These are phyloP conservation scores for Lasiommata megera DNA, from an alignment of 2,888 invertebrate species.

Conservation along the genomic window DNA sequence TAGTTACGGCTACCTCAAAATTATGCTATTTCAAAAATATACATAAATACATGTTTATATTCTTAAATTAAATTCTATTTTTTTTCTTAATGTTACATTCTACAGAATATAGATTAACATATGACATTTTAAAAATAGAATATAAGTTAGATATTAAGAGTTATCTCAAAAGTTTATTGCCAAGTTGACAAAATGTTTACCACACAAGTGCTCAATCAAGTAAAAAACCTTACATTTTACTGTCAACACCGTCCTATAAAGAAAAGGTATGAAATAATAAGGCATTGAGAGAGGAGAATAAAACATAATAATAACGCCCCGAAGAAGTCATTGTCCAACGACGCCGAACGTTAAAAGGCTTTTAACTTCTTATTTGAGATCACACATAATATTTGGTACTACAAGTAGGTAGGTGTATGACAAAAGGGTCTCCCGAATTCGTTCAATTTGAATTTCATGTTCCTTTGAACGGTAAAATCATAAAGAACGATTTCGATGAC, in stretches of 20 bases:
- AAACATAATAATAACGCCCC: slow-evolving; percentile 66
- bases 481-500: slow-evolving; percentile 71
- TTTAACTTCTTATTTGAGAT: slow-evolving; percentile 47
- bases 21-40: no score
- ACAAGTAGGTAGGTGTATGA: neutral
- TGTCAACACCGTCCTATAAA: slow-evolving; percentile 67
- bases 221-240: slow-evolving; percentile 68
- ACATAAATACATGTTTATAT: no score
- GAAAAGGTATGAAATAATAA: slow-evolving; percentile 75
- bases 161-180: no score
- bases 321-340: slow-evolving; percentile 59
- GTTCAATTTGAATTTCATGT: slow-evolving; percentile 63
- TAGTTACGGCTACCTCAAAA: no score
- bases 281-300: slow-evolving; percentile 65
- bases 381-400: slow-evolving; percentile 35
- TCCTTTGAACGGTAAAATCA: slow-evolving; percentile 55
- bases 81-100: no score
- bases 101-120: no score
- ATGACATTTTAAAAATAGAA: no score
- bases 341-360: slow-evolving; percentile 50
- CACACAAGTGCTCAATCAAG: slow-evolving; percentile 65
- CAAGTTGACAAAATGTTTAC: slow-evolving; percentile 44
- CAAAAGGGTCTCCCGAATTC: slow-evolving; percentile 32
- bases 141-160: no score
- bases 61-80: no score